Conservation (phyloP, 2,797 vertebrate species). For the Manis pentadactyla region DNA sequence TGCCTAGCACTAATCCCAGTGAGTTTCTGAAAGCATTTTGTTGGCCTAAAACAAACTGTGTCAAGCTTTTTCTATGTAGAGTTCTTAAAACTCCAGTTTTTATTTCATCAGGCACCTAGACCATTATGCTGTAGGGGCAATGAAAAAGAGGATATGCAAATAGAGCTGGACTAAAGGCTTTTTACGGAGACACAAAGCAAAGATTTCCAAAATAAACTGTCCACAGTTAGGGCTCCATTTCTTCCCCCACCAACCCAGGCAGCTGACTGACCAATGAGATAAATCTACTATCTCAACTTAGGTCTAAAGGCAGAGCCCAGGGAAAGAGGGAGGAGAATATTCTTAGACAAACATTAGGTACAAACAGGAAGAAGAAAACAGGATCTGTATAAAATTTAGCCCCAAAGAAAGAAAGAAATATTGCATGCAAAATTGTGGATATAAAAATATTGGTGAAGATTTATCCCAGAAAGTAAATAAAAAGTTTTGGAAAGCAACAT, state of each 20-base stretch:
- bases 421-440: not conserved
- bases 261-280: not conserved
- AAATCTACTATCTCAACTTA: not conserved
- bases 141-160: not conserved
- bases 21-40: conserved; percentile 29
- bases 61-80: not conserved
- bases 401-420: not conserved
- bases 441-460: not conserved
- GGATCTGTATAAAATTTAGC: not conserved
- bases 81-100: not conserved
- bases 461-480: not conserved
- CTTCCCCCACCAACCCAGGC: not conserved
- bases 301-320: not conserved
- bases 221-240: not conserved
- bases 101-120: not conserved
- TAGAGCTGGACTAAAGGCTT: not conserved
- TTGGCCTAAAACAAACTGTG: not conserved
- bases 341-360: not conserved
- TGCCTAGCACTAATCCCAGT: not conserved
- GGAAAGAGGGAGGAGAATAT: not conserved
- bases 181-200: not conserved
- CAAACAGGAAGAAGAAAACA: not conserved
- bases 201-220: not conserved
- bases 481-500: not conserved
- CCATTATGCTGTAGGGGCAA: not conserved